These are phyloP conservation scores for Scomberomorus guttatus DNA, from an alignment of 2,797 vertebrate species.

Conservation along the genomic window DNA sequence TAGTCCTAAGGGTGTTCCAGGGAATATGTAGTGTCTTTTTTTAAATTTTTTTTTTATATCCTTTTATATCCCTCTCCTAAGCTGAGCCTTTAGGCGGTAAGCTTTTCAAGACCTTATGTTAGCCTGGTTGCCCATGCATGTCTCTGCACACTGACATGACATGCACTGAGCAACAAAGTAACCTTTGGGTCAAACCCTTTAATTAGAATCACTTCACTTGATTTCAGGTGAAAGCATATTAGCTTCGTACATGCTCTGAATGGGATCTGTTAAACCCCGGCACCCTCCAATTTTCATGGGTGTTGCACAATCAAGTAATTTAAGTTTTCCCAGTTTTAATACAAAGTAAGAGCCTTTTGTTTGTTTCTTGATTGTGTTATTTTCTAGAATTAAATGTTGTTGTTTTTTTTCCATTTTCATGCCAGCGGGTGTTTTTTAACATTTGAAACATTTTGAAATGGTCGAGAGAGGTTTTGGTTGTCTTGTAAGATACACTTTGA, in stretches of 20 bases:
- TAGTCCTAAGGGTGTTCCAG: constrained; percentile 39
- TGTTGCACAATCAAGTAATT: constrained; percentile 21
- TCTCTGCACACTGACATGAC: constrained; percentile 10
- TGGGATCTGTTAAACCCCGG: constrained; percentile 26
- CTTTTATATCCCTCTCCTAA: constrained; percentile 47
- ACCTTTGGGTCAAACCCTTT: constrained; percentile 45
- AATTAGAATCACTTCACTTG: constrained; percentile 59
- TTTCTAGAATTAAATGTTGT: background rate
- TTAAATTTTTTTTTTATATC: constrained; percentile 35
- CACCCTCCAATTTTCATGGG: constrained; percentile 9
- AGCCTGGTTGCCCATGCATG: constrained; percentile 34
- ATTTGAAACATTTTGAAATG: background rate
- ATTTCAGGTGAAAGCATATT: constrained; percentile 50
- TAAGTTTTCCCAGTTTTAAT: background rate
- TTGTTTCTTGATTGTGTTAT: background rate
- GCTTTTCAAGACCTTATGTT: constrained; percentile 39
- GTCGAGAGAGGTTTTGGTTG: background rate
- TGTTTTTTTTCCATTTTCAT: background rate
- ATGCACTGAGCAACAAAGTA: constrained; percentile 27
- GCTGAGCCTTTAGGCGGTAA: constrained; percentile 35
- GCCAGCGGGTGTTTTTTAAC: background rate
- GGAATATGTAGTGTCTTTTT: constrained; percentile 45
- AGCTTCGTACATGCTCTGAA: constrained; percentile 42
- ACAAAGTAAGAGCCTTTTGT: background rate
- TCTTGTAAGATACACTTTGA: background rate